Evolutionary conservation across 2,113 vertebrate species (phyloP), one percentile per base, ranked within the genome.

Genomic region (Rhodinocichla rosea): DNA sequence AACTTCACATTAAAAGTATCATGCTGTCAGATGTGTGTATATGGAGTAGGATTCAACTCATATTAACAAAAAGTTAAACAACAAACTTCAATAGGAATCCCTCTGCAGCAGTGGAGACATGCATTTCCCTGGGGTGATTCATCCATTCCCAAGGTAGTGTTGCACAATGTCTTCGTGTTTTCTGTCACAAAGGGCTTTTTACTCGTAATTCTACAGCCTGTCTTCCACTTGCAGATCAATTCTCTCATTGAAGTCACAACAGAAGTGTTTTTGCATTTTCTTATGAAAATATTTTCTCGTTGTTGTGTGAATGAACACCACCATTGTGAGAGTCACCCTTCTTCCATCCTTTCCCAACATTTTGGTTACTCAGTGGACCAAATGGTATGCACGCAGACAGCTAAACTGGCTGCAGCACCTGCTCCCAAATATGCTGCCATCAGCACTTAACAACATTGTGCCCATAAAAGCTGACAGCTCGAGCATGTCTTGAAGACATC

Each of bases 271-370:
- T 22, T 47, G 26, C 45, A 84, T 62, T 74, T n/a, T 17, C 42
- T 74, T 55, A 53, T 6, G 26, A 12, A 2, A 28, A 6, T 68
- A 40, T 75, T 65, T 78, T 87, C 3, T 8, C 0, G 0, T 52
- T 85, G 30, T 64, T 47, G 8, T 8, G 3, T 18, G 35, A 75
- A 82, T 1, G 1, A 74, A 7, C 35, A 37, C 8, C 22, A 27
- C 7, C 1, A 1, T 20, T 13, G n/a, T 23, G 11, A 39, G 15
- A 71, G 21, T 49, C 27, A 44, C 5, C 17, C 5, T 73, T 42
- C 19, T 69, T 75, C 27, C 19, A 45, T 8, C 19, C 7, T 74
- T 53, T 49, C 32, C 59, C 18, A 67, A 8, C 2, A 4, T 15
- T 59, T 45, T 55, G 8, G 4, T 50, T 77, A 40, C 17, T 39